phyloP scores from a whole-genome alignment of 2,797 vertebrate genomes.

The Numenius phaeopus region DNA sequence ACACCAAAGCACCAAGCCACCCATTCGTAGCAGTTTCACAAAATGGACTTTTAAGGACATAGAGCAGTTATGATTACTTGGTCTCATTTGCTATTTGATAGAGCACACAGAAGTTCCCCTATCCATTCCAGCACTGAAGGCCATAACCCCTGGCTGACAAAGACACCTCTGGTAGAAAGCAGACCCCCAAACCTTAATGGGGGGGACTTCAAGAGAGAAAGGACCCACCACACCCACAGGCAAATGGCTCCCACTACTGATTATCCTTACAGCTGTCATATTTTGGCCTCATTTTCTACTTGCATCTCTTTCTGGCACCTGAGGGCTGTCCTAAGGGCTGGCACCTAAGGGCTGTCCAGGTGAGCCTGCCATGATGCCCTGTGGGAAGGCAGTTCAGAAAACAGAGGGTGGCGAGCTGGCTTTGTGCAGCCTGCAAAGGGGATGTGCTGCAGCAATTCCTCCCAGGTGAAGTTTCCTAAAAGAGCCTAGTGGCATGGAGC shows the following conservation, averaged over 20 bases:
- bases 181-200: neutral
- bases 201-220: neutral
- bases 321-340: neutral
- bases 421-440: accelerated
- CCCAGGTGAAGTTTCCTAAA: neutral
- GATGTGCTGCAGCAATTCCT: neutral
- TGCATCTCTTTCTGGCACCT: neutral
- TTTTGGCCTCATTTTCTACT: neutral
- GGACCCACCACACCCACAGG: neutral
- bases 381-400: neutral
- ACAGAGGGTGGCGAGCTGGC: neutral
- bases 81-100: neutral
- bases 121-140: neutral
- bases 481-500: neutral
- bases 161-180: neutral
- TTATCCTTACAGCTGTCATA: neutral
- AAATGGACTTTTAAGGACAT: neutral
- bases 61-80: neutral
- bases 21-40: accelerated
- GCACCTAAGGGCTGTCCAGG: neutral
- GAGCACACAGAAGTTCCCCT: neutral
- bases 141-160: neutral
- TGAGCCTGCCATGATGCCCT: neutral
- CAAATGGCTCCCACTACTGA: neutral
- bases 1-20: neutral